Base-by-base conservation (phyloP, 2,113 vertebrate genomes). In the Verasper variegatus region DNA sequence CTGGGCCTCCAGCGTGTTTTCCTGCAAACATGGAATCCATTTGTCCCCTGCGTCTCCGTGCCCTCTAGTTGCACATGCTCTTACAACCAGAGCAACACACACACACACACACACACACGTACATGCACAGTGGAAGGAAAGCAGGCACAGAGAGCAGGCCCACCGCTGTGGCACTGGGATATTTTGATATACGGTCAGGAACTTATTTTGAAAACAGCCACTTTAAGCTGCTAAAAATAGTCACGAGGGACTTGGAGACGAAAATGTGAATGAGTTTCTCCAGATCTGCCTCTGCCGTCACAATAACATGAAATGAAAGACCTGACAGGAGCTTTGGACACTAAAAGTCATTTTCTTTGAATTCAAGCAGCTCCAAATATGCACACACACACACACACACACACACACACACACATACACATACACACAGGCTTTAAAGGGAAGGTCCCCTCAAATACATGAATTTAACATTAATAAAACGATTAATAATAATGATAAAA, bases 11-110 rank as follows among this genome's bases (percentile, higher is more conserved):
- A 88, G 90, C 80, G 71, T 83, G 91, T 93, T 94, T 93, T 86
- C 88, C 91, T 92, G 88, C 90, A 94, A 95, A 93, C 92, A 88
- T 94, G 93, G 93, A 91, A 93, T 93, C 91, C 92, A 95, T 95
- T 94, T 95, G 91, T 89, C 84, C 88, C 82, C 87, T n/a, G 79
- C 24, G 80, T 82, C 90, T 83, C 60, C 74, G 54, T 76, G 69
- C 83, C 79, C 83, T 83, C 89, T 82, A 87, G 92, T 90, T 88
- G 82, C 78, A 76, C 73, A 81, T 87, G 76, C 82, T 79, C 66
- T 72, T 84, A 84, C 81, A 66, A 69, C 85, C 37, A 63, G n/a
- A n/a, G 68, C 58, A 35, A 21, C 87, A 84, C 82, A 59, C 45
- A 57, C 37, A 73, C 61, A 62, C 80, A 81, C 31, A 31, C 31